phyloP scores from a whole-genome alignment of 1,140 invertebrate species.

The Pomacea maculata region DNA sequence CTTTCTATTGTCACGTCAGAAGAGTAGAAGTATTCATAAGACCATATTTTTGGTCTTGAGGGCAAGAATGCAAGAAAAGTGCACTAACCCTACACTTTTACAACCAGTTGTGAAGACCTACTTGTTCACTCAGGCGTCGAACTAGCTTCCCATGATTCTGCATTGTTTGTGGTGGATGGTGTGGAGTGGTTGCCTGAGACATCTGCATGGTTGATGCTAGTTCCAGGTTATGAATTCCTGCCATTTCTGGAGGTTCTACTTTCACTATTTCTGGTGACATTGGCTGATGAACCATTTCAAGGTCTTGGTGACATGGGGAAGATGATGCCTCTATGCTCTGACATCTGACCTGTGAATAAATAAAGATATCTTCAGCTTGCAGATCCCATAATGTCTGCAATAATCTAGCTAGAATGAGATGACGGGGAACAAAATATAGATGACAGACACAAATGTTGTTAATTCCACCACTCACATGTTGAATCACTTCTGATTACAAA shows the following conservation, averaged over 20 bases:
- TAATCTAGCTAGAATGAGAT: no score
- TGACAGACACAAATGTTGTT: neutral
- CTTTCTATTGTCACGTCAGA: no score
- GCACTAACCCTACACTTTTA: no score
- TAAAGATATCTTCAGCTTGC: neutral
- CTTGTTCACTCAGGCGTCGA: constrained; percentile 41
- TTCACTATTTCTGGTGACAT: constrained; percentile 21
- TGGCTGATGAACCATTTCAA: neutral
- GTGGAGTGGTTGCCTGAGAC: constrained; percentile 4
- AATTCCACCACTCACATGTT: neutral
- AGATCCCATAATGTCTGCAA: neutral
- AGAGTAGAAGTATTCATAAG: no score
- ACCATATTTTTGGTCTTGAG: no score
- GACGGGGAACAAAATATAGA: neutral
- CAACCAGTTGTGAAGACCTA: neutral
- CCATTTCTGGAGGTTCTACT: constrained; percentile 1
- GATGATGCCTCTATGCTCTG: constrained; percentile 4
- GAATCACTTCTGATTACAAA: no score
- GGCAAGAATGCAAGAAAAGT: no score
- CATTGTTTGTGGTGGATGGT: constrained; percentile 25
- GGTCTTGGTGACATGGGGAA: constrained; percentile 2
- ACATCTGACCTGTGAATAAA: constrained; percentile 13
- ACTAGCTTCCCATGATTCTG: constrained; percentile 31
- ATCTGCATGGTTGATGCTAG: constrained; percentile 3
- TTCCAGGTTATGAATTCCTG: neutral